Conservation (phyloP, 1,140 invertebrate genomes). For the Meloidogyne floridensis region DNA sequence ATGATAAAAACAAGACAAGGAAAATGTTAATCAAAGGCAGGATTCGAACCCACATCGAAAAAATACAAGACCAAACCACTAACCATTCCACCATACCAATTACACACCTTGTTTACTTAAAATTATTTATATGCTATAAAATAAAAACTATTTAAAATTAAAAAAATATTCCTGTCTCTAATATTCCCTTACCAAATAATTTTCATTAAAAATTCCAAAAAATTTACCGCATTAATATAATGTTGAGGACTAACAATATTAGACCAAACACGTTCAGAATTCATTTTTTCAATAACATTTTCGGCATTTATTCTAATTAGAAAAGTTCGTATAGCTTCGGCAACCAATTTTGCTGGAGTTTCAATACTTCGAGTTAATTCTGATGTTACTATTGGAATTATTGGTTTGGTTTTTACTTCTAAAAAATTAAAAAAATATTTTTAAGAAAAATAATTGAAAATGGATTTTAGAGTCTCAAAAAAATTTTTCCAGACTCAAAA, state of each 20-base stretch:
- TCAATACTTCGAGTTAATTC: slow-evolving; percentile 50
- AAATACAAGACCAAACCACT: too few species aligned
- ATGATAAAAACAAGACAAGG: too few species aligned
- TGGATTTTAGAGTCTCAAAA: too few species aligned
- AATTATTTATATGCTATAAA: too few species aligned
- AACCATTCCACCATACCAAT: too few species aligned
- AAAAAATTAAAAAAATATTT: not conserved
- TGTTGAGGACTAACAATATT: slow-evolving; percentile 54
- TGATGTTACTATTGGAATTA: slow-evolving; percentile 51
- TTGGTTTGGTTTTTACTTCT: slow-evolving; percentile 11
- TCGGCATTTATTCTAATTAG: slow-evolving; percentile 47
- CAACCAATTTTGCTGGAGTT: slow-evolving; percentile 55
- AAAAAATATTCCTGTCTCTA: not conserved
- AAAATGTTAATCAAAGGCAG: too few species aligned
- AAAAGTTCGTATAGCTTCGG: slow-evolving; percentile 44
- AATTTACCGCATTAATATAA: slow-evolving; percentile 51
- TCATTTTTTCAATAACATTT: slow-evolving; percentile 61
- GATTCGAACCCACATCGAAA: too few species aligned
- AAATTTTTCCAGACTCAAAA: not conserved
- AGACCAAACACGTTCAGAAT: slow-evolving; percentile 60
- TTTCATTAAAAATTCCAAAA: not conserved
- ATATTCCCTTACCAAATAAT: slow-evolving; percentile 13
- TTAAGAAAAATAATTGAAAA: not conserved
- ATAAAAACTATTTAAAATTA: too few species aligned
- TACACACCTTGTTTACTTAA: not conserved